Percentiles rank a stretch among this genome's conserved stretches.
Conservation (phyloP, 2,113 vertebrate species). For the Symphodus melops region DNA sequence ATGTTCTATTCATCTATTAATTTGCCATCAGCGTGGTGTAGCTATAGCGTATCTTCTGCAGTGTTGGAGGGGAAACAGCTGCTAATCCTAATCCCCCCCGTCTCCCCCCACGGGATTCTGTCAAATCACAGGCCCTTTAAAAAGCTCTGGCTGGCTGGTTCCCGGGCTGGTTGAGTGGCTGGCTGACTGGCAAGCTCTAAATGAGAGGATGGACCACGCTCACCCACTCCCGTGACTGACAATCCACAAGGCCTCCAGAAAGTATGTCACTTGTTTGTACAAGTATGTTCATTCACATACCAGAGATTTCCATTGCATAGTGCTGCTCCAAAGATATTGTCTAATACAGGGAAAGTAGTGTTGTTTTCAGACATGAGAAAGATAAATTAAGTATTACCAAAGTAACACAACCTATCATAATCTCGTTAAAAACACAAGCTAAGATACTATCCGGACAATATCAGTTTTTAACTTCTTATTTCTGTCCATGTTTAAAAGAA, state of each 20-base stretch:
- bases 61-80: conserved; percentile 81
- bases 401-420: background rate
- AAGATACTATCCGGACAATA: background rate
- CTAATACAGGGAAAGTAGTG: conserved; percentile 1
- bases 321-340: conserved; percentile 11
- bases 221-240: conserved; percentile 65
- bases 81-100: conserved; percentile 81
- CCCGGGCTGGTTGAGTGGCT: conserved; percentile 69
- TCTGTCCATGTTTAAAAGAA: background rate
- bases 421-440: background rate
- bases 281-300: conserved; percentile 42
- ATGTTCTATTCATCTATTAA: conserved; percentile 80
- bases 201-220: conserved; percentile 64
- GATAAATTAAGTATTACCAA: conserved; percentile 24
- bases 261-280: conserved; percentile 69
- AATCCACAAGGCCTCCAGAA: conserved; percentile 51
- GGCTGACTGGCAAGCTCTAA: conserved; percentile 74
- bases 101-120: conserved; percentile 73
- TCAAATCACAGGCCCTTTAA: conserved; percentile 80
- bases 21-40: conserved; percentile 79
- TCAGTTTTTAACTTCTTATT: conserved; percentile 3
- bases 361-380: conserved; percentile 20
- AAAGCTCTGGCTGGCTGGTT: conserved; percentile 78
- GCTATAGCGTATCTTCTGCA: conserved; percentile 72
- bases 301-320: conserved; percentile 38